phyloP scores from a whole-genome alignment of 2,888 invertebrate species.

The Laspeyria flexula region DNA sequence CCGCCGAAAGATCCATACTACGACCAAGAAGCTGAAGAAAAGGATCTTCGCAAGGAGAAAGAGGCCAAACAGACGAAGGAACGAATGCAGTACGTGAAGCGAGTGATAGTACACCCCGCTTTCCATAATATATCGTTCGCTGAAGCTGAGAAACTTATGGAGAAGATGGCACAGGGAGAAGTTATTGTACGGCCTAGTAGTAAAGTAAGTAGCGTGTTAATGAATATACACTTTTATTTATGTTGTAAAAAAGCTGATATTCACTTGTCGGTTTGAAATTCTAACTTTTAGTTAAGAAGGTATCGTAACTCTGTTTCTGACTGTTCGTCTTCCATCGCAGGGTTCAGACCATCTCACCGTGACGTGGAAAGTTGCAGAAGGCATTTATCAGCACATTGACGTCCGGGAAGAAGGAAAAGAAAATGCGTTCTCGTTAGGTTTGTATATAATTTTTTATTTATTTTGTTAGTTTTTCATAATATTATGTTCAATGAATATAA shows the following conservation, averaged over 20 bases:
- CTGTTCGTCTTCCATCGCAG: slow-evolving; percentile 54
- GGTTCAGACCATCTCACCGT: slow-evolving; percentile 98
- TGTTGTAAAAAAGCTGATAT: no score
- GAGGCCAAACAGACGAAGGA: slow-evolving; percentile 94
- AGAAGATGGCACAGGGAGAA: slow-evolving; percentile 97
- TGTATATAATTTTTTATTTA: slow-evolving; percentile 45
- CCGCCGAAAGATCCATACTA: slow-evolving; percentile 96
- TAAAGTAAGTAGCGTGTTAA: slow-evolving; percentile 85
- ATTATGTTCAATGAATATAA: neutral
- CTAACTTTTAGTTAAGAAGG: no score
- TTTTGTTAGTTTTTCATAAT: neutral
- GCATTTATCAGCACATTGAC: slow-evolving; percentile 98
- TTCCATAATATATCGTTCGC: slow-evolving; percentile 98
- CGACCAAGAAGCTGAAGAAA: slow-evolving; percentile 93
- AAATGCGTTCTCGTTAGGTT: slow-evolving; percentile 97
- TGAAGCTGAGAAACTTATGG: slow-evolving; percentile 96
- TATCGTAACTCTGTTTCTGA: no score
- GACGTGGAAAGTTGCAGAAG: slow-evolving; percentile 99
- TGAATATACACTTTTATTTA: neutral
- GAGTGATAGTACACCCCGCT: slow-evolving; percentile 98
- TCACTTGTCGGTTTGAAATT: no score
- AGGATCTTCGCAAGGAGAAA: slow-evolving; percentile 91
- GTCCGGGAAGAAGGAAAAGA: slow-evolving; percentile 98
- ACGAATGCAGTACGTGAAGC: slow-evolving; percentile 94
- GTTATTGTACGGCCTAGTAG: slow-evolving; percentile 98